These are phyloP conservation scores for Sebastes miniatus DNA, from an alignment of 2,797 vertebrate species.

Conservation along the genomic window DNA sequence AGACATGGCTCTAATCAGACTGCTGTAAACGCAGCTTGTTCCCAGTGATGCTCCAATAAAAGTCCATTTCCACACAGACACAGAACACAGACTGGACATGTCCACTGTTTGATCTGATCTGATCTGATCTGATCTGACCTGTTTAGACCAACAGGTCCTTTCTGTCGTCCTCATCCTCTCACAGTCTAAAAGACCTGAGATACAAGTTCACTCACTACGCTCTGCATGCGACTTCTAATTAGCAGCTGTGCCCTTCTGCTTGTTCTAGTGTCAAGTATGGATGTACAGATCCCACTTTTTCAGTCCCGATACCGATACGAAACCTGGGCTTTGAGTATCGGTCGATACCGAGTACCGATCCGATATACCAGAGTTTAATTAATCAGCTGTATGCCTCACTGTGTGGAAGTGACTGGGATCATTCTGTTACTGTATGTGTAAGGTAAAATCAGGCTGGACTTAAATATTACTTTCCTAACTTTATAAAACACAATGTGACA, in stretches of 20 bases:
- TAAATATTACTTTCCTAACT: no score
- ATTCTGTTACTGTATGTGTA: no score
- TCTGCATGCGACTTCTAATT: not conserved
- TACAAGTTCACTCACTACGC: not conserved
- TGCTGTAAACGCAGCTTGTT: not conserved
- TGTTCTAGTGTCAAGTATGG: not conserved
- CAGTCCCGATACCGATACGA: no score
- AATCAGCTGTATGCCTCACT: no score
- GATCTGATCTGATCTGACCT: constrained; percentile 2
- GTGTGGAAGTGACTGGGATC: no score
- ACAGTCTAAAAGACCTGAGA: not conserved
- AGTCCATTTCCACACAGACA: not conserved
- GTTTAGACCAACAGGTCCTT: not conserved
- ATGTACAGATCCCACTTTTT: no score
- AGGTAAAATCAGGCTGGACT: no score
- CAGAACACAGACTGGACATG: not conserved
- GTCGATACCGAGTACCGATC: no score
- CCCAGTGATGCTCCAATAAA: not conserved
- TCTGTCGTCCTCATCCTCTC: not conserved
- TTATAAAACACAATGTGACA: no score
- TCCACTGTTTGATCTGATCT: not conserved
- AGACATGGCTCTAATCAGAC: not conserved
- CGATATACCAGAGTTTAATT: no score
- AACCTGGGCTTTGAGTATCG: no score
- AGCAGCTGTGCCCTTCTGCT: not conserved